Percentiles rank a stretch among this genome's conserved stretches.
Conservation (phyloP, 2,888 invertebrate species). For the Lymantria monacha region DNA sequence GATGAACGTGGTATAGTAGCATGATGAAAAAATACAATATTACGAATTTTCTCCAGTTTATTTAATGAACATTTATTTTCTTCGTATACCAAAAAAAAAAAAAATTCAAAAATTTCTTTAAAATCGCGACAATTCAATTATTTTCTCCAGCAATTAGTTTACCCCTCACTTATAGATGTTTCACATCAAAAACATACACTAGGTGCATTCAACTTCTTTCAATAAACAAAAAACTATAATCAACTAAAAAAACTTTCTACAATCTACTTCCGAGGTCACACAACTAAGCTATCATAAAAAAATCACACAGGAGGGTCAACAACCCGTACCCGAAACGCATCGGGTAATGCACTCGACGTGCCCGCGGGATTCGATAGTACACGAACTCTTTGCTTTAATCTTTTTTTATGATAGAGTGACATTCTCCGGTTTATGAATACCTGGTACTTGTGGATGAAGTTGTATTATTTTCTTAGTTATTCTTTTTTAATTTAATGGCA, state of each 20-base stretch:
- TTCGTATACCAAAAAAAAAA: no score
- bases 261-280: constrained; percentile 44
- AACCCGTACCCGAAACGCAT: constrained; percentile 56
- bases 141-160: no score
- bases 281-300: constrained; percentile 53
- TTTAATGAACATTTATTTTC: no score
- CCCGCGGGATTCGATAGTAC: constrained; percentile 35
- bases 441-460: constrained; percentile 12
- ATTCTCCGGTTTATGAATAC: constrained; percentile 16
- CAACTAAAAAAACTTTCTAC: constrained; percentile 26
- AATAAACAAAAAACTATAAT: constrained; percentile 1
- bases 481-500: no score
- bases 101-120: no score
- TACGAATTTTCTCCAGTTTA: no score
- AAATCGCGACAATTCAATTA: no score
- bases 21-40: no score
- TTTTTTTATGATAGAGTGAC: constrained; percentile 14
- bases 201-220: not conserved
- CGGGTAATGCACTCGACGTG: constrained; percentile 60
- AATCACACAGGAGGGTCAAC: constrained; percentile 56
- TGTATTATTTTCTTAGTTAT: no score
- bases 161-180: no score
- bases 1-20: no score
- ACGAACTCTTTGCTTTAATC: constrained; percentile 11
- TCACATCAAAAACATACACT: not conserved